A percentile compares a stretch with the other conserved stretches of the same genome.
phyloP scores from a whole-genome alignment of 2,888 invertebrate genomes.

The Rotaria socialis region DNA sequence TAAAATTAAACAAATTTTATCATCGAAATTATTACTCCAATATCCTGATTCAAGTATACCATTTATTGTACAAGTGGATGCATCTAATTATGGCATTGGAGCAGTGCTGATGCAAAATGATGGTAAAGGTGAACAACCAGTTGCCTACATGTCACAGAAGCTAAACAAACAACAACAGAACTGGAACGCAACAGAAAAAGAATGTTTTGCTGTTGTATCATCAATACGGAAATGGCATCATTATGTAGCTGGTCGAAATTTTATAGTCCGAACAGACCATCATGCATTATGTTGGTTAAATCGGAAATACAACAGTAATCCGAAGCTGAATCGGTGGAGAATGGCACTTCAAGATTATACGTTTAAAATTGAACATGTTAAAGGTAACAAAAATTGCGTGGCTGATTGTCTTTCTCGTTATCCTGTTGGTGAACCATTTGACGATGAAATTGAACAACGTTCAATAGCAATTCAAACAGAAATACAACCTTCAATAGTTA shows the following conservation, averaged over 20 bases:
- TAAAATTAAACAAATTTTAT: neutral
- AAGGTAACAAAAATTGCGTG: neutral
- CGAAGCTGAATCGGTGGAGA: neutral
- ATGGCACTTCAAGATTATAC: neutral
- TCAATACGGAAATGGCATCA: neutral
- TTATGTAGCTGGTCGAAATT: neutral
- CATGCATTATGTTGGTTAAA: neutral
- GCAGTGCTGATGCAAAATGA: conserved; percentile 25
- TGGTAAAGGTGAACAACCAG: neutral
- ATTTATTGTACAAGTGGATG: conserved; percentile 4
- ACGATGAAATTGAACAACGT: neutral
- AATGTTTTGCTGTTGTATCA: conserved; percentile 8
- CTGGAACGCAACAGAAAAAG: neutral
- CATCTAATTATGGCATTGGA: conserved; percentile 33
- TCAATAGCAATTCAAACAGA: neutral
- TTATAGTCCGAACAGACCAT: neutral
- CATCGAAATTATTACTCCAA: neutral
- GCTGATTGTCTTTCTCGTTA: neutral
- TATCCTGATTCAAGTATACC: conserved; percentile 16
- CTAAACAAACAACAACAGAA: conserved; percentile 3
- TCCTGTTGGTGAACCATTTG: neutral
- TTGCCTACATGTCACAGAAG: neutral
- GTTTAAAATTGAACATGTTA: neutral
- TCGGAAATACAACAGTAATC: neutral
- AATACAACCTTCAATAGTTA: neutral